Evolutionary conservation across 2,113 vertebrate genomes (phyloP).

Genomic region (Ramphastos sulfuratus): DNA sequence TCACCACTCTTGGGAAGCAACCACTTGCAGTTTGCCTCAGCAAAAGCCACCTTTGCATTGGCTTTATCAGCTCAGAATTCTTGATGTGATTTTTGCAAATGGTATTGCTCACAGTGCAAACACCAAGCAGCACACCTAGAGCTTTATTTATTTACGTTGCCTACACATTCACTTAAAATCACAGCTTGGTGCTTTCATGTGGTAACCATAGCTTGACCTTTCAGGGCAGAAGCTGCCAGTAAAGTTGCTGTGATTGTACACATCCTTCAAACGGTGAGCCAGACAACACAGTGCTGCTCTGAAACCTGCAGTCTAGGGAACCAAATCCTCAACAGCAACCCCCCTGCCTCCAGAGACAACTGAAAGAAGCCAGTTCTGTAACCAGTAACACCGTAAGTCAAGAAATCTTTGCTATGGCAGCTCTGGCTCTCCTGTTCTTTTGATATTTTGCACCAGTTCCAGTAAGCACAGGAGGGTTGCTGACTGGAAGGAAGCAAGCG

Average conservation of each 20-base stretch:
- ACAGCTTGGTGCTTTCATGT: conserved; percentile 10
- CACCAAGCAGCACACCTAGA: neutral
- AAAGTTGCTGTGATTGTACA: neutral
- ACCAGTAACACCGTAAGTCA: conserved; percentile 13
- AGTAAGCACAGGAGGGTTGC: conserved; percentile 50
- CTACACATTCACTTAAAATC: conserved; percentile 16
- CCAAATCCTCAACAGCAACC: neutral
- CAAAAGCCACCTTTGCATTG: neutral
- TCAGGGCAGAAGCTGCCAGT: conserved; percentile 28
- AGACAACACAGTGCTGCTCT: neutral
- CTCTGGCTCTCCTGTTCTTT: neutral
- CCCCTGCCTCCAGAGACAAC: neutral
- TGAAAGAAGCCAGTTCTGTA: conserved; percentile 1
- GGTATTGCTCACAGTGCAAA: conserved; percentile 34
- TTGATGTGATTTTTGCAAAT: conserved; percentile 40
- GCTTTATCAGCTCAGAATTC: conserved; percentile 26
- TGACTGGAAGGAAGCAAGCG: conserved; percentile 37
- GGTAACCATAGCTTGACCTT: conserved; percentile 21
- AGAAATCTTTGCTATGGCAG: conserved; percentile 22
- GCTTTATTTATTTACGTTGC: conserved; percentile 55
- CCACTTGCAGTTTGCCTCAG: neutral
- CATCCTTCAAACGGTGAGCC: neutral
- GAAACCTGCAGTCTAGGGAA: neutral
- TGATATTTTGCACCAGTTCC: conserved; percentile 31
- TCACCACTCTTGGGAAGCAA: neutral